Evolutionary conservation across 2,888 invertebrate species (phyloP), one percentile per base, ranked within the genome.

Genomic region (Drosophila niveifrons): DNA sequence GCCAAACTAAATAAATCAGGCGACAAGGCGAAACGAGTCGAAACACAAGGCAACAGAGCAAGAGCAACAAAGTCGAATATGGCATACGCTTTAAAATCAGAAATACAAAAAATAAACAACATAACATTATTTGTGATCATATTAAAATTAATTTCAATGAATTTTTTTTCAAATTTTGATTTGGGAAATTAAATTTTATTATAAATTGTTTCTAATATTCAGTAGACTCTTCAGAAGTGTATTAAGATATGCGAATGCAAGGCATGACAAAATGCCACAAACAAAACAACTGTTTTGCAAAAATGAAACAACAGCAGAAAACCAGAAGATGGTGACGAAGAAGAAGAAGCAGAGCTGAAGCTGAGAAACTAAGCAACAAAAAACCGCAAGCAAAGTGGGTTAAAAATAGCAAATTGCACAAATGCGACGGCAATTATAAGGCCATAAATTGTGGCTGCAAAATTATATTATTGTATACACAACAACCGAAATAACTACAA

Each of bases 351-450:
- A 48, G 36, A 58, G 41, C 28, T 9, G 29, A 18, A 7, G n/a
- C n/a, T 17, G 29, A 36, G 23, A 23, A 23, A 23, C 23, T 23
- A 1, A 4, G 36, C 18, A 44, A 53, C 31, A 67, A 47, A 36
- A 66, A 63, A 67, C 46, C 67, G 47, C 74, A 67, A 56, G 6
- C 31, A 56, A 51, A 59, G 57, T 68, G 56, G 51, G 51, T 61
- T 74, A 76, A 76, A 74, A 66, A 74, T 74, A 74, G 57, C 63
- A 58, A 65, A 70, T 61, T 71, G 72, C 77, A 76, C 41, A 76
- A 71, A 71, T 50, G 47, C 44, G 56, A 17, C 18, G n/a, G 28
- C 57, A 77, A 68, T 75, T 75, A 77, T 72, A 78, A 66, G 66
- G 62, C 64, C 75, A 67, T 78, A 58, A 77, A 77, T 68, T 56